Evolutionary conservation across 2,888 invertebrate genomes (phyloP), one percentile per base, ranked within the genome.

Genomic region (Galeopsomyia nigrocyanea): DNA sequence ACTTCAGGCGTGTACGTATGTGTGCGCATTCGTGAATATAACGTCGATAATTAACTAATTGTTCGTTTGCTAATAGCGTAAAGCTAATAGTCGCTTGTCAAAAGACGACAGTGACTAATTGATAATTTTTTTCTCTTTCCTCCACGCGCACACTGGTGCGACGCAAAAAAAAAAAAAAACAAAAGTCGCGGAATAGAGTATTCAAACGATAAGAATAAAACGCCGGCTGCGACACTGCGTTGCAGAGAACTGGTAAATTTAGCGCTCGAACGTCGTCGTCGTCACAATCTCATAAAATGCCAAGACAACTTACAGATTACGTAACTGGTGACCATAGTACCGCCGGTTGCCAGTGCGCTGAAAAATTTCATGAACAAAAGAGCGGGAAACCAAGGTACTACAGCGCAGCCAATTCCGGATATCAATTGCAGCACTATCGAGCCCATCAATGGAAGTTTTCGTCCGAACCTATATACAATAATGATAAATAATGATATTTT

Each of bases 291-390:
- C 31, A 65, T 47, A 65, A 16, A 22, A 50, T 26, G 2, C 5
- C 17, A 17, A 39, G 49, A 84, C 26, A 26, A 26, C 87, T 86
- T 77, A 88, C 88, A 89, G 67, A 89, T 87, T 50, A 89, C 89
- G 70, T 88, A 89, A 75, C 89, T 87, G 57, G 93, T 94, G 64
- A 94, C 92, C 93, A 95, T 95, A 0, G 93, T 93, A 50, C 95
- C 95, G 58, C 94, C 94, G 1, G 94, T 94, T 13, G 93, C 93
- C 26, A 93, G 88, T 0, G 93, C 94, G 16, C 92, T 89, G 21
- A 94, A 81, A 82, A 94, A 93, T 56, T 94, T 88, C 61, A 93
- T 88, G 0, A 92, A 71, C 10, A 94, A 89, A 80, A 94, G 93
- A 7, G 85, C 82, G 74, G 84, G 83, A 82, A 90, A 92, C 87